Conservation (phyloP, 2,113 vertebrate genomes). For the Calyptomena viridis region DNA sequence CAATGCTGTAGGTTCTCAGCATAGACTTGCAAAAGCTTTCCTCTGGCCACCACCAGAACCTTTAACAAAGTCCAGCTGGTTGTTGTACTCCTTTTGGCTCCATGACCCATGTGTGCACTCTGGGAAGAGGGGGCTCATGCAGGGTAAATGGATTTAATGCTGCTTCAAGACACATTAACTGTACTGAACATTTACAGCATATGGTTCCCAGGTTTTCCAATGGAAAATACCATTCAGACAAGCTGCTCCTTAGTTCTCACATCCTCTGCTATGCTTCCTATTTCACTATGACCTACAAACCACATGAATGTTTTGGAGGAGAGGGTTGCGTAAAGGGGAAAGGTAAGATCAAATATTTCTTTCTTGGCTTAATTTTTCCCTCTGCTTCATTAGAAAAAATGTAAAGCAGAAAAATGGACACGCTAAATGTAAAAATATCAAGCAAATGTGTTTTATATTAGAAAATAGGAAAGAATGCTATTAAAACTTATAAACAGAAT, state of each 20-base stretch:
- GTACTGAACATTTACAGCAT: constrained; percentile 6
- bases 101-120: neutral
- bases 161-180: constrained; percentile 35
- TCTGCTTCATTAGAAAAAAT: neutral
- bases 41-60: neutral
- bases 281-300: neutral
- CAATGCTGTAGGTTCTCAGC: neutral
- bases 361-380: neutral
- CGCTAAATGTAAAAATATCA: neutral
- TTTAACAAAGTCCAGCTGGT: constrained; percentile 10
- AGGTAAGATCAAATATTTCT: neutral
- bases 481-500: neutral
- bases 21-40: neutral
- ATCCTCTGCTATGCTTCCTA: neutral
- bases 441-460: neutral
- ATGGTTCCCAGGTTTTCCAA: constrained; percentile 1
- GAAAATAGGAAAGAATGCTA: neutral
- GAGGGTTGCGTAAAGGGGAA: neutral
- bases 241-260: neutral
- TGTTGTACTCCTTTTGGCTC: constrained; percentile 2
- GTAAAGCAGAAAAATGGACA: neutral
- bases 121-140: neutral
- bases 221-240: neutral
- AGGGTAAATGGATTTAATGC: constrained; percentile 26
- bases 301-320: neutral